Base-by-base conservation (phyloP, 2,113 vertebrate genomes). In the Pimephales promelas region DNA sequence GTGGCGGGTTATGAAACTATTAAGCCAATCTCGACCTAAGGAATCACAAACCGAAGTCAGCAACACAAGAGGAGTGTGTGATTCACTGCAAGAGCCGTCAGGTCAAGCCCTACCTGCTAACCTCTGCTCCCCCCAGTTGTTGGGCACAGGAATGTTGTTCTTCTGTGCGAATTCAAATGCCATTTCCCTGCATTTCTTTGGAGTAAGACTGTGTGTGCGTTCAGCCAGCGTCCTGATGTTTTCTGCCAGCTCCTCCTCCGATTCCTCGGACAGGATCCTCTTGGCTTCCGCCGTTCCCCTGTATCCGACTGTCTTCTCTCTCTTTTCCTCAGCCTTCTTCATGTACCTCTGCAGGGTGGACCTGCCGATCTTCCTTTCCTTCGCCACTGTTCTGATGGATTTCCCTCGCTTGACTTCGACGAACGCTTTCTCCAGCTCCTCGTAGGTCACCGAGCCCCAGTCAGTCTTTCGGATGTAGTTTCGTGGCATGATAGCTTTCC, bases 281-380 rank as follows among this genome's bases (percentile, higher is more conserved):
- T 83, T 78, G 34, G 81, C 81, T 36, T 83, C 40, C 22, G 64
- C 81, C 72, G 81, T 86, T 77, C 75, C 75, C 18, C 66, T 83
- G 66, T 86, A 83, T 3, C 85, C 81, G 0, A 74, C 66, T 0
- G 57, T 80, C 36, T 72, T 75, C 5, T 56, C 82, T 74, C 79
- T 16, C 10, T 80, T 74, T 59, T 16, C 68, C 16, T 83, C 61
- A 31, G 16, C 74, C 45, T 83, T 86, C 64, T 83, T 83, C 45
- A 78, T 78, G 36, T 72, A 83, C 18, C 85, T 49, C 47, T 40
- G 62, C 10, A 86, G 40, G 14, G 61, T 72, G 57, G 83, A 79
- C 56, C 62, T 76, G 83, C 88, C 54, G 16, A 52, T 71, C 22
- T 82, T 82, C 57, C 49, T 70, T 3, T 78, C 83, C 56, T 84